Conservation (phyloP, 2,113 vertebrate genomes). For the Porphyrio hochstetteri region DNA sequence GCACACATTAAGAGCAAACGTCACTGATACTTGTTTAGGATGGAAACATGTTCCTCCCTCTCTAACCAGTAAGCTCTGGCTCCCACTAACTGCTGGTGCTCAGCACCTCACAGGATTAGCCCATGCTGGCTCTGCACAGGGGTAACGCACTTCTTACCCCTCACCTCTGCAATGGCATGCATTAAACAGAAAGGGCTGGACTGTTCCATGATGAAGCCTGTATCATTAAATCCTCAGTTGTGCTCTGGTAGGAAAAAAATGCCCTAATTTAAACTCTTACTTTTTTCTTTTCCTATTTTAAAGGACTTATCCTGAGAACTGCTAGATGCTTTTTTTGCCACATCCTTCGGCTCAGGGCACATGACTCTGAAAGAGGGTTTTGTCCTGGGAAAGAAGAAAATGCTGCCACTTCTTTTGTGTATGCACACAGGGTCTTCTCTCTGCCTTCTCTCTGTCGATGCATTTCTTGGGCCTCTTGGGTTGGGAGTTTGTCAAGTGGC, state of each 20-base stretch:
- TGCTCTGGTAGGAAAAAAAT: background rate
- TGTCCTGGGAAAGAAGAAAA: background rate
- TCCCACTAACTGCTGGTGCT: background rate
- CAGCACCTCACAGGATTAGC: background rate
- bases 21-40: background rate
- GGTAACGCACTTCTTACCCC: background rate
- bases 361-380: background rate
- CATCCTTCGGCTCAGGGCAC: background rate
- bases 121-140: background rate
- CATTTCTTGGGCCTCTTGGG: background rate
- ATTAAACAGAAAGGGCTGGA: background rate
- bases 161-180: background rate
- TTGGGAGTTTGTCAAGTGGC: background rate
- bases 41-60: background rate
- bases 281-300: background rate
- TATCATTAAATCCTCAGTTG: background rate
- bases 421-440: background rate
- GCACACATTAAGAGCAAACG: background rate
- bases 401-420: background rate
- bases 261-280: background rate
- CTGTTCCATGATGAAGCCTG: background rate
- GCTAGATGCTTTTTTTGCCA: background rate
- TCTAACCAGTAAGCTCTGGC: background rate
- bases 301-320: background rate
- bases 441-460: background rate